Base-by-base conservation (phyloP, 2,797 vertebrate species). In the Eupleurogrammus muticus region DNA sequence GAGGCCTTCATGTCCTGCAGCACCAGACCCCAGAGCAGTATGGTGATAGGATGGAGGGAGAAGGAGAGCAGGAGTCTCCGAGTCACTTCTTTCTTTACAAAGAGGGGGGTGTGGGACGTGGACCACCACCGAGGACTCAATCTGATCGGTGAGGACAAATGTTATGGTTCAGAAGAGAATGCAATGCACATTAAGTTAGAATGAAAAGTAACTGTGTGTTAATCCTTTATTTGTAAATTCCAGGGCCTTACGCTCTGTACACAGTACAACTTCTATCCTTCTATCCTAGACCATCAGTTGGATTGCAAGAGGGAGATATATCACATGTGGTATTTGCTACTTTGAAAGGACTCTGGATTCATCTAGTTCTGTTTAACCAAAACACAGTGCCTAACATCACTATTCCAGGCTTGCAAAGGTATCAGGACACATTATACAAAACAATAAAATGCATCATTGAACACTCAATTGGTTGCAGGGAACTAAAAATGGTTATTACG, bases 1-100 rank as follows among this genome's bases (percentile, higher is more conserved):
- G 93, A 94, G 53, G 94, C 88, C 17, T 91, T 96, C 47, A 89
- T 95, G 83, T 96, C 94, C 17, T 93, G 94, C 67, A 92, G 94
- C 89, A 93, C 87, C 56, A 83, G 80, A 24, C 87, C 78, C 28
- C 80, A 86, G 66, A 94, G 89, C 50, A 89, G 86, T 52, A 21
- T 95, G 61, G 81, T 94, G 53, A 77, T 95, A 49, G 89, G 90
- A 60, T 95, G 95, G 94, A 93, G 81, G 84, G 92, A 93, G 64
- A 90, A 90, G 73, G 92, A 92, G 50, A 89, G 68, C 74, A 17
- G 75, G 42, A 69, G 32, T 42, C 87, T 95, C 28, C 85, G 86
- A 81, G 73, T 89, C 80, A 81, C 90, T 55, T 81, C 85, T 24
- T 93, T 94, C 86, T 73, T 79, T 51, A 89, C 92, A 50, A 76